These are phyloP conservation scores for Epirrhoe tristata DNA, from an alignment of 2,888 invertebrate genomes.

Conservation along the genomic window DNA sequence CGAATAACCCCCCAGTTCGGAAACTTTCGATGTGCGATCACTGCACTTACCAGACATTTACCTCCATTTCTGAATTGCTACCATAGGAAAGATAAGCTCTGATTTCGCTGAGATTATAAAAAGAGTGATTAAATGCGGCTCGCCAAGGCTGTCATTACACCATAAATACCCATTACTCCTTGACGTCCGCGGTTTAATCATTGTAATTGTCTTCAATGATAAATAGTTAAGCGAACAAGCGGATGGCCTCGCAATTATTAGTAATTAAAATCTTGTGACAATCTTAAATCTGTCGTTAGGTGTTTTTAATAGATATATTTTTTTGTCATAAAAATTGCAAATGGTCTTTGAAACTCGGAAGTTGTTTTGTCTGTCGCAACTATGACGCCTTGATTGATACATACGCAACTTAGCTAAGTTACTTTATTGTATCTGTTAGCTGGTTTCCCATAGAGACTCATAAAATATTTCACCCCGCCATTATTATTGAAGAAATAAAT, in stretches of 20 bases:
- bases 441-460: too few species aligned
- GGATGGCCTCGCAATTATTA: constrained; percentile 35
- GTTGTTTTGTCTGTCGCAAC: too few species aligned
- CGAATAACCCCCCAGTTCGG: too few species aligned
- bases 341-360: not conserved
- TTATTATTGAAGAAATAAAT: too few species aligned
- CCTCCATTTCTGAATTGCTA: too few species aligned
- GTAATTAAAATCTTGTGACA: constrained; percentile 34
- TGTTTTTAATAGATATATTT: not conserved
- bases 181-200: constrained; percentile 36
- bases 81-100: constrained; percentile 2
- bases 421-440: too few species aligned
- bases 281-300: constrained; percentile 20
- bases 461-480: too few species aligned
- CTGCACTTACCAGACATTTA: not conserved
- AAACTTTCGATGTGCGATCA: not conserved
- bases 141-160: constrained; percentile 26
- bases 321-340: not conserved
- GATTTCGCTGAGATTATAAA: constrained; percentile 25
- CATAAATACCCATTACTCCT: constrained; percentile 32
- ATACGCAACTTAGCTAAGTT: too few species aligned
- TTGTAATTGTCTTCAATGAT: constrained; percentile 42
- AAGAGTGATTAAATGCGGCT: constrained; percentile 17
- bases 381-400: too few species aligned
- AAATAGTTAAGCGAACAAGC: constrained; percentile 37